Base-by-base conservation (phyloP, 64 coral and sea anemone genomes). In the Pocillopora damicornis region DNA sequence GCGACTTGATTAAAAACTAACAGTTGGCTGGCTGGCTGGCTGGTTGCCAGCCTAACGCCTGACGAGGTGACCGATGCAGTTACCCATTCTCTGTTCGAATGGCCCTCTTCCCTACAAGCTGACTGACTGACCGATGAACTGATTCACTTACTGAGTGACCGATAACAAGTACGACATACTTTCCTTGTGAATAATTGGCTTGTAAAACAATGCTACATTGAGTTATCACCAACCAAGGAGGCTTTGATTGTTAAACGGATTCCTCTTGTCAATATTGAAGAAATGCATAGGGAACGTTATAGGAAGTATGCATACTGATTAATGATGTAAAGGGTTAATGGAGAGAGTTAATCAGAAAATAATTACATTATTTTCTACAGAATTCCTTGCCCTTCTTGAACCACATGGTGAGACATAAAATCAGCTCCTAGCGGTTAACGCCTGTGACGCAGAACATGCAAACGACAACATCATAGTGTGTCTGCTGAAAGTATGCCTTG, bases 351-450 rank as follows among this genome's bases (percentile, higher is more conserved):
- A n/a, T n/a, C 11, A 8, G 11, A 9, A 10, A 71, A 1, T 22
- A 4, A 0, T 71, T 0, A 30, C 11, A 25, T 71, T 71, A 1
- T n/a, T 71, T 71, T 71, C n/a, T 23, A 71, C n/a, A 71, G 67
- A 71, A 71, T 71, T 71, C 9, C 67, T 71, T 71, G 67, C 67
- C 67, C n/a, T 71, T 71, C 67, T 71, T n/a, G 67, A 71, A 23
- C 67, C 67, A 23, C 67, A 71, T 23, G 67, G 67, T 71, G 67
- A 30, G 67, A 71, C 10, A 23, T 71, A 71, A 71, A 18, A 22
- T n/a, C 66, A 22, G 23, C 8, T n/a, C 66, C 23, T 69, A 5
- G 20, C 20, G 11, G 12, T 63, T 15, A 63, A 63, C 3, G 4
- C 16, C 22, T 25, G n/a, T 0, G 13, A 63, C n/a, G 20, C 1